Evolutionary conservation across 2,888 invertebrate species (phyloP), one percentile per base, ranked within the genome.

Genomic region (Cacoxenus indagator): DNA sequence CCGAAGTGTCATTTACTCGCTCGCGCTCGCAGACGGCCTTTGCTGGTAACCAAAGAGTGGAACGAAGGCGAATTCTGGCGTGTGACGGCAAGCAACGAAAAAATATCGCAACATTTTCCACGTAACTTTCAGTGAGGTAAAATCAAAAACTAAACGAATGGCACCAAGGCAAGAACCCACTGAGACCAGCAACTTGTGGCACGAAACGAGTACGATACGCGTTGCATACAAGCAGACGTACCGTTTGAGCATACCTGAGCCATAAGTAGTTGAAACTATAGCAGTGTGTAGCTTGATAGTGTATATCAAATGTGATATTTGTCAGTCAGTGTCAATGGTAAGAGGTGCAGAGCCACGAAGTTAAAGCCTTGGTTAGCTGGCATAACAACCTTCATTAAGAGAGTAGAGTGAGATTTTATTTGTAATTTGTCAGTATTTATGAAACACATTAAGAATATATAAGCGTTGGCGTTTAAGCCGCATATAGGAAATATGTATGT

Each of bases 1-100:
- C 74, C 78, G 70, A 74, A 67, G 73, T 74, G 75, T 75, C 79
- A 76, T 17, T 48, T 17, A 48, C 73, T 73, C 73, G 64, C 65
- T 37, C 66, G 62, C 67, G 22, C 73, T 69, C 62, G 54, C 22
- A 48, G 67, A 22, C 46, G 55, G 24, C 9, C 22, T 48, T 48
- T 48, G 8, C 5, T 5, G 6, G 5, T 31, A 48, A 19, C 48
- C 14, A 46, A 1, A 8, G n/a, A 46, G n/a, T 46, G 5, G 2
- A 46, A 46, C 8, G 46, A 46, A 14, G 17, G 46, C 46, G 17
- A 46, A 46, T 46, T 4, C 4, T 4, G 46, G 4, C 5, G 11
- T 4, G 8, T 17, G n/a, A 8, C 8, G 4, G n/a, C 8, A 46
- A 46, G 46, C 46, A 11, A 46, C 14, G 4, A 46, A 31, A 1